phyloP scores from a whole-genome alignment of 1,140 invertebrate species.

The Drosophila littoralis region DNA sequence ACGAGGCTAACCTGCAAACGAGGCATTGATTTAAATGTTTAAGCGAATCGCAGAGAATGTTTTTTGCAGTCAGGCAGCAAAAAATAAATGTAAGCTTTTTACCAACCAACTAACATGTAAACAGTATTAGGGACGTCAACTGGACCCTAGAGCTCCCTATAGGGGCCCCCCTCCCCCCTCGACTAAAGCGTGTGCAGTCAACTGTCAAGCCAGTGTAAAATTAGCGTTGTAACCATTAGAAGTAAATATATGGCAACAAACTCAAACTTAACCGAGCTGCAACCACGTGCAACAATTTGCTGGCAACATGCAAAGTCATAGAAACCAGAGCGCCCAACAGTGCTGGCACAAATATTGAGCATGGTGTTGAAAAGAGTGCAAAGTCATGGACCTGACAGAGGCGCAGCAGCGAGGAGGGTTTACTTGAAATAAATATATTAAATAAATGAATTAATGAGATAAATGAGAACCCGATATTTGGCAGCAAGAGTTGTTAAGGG shows the following conservation, averaged over 20 bases:
- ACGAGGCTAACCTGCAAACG: no score
- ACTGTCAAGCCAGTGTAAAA: slow-evolving; percentile 73
- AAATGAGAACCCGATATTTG: no score
- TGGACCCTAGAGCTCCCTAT: slow-evolving; percentile 14
- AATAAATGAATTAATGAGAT: no score
- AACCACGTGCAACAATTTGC: slow-evolving; percentile 68
- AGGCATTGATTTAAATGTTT: no score
- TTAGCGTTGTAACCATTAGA: slow-evolving; percentile 65
- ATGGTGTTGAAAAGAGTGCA: not conserved
- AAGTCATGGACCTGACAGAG: slow-evolving; percentile 6
- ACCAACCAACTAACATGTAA: slow-evolving; percentile 10
- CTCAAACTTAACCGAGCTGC: slow-evolving; percentile 39
- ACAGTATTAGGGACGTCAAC: slow-evolving; percentile 25
- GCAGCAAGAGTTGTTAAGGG: no score
- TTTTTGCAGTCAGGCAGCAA: not conserved
- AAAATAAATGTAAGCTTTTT: not conserved
- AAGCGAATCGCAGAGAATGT: no score
- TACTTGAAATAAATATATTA: no score
- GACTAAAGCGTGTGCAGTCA: slow-evolving; percentile 43
- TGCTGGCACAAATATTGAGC: slow-evolving; percentile 26
- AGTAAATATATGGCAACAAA: slow-evolving; percentile 36
- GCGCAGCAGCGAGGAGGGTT: slow-evolving; percentile 1
- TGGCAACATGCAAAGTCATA: slow-evolving; percentile 61
- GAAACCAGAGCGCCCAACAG: slow-evolving; percentile 21
- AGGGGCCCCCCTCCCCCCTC: not conserved